Percentiles rank a stretch among this genome's conserved stretches.
Conservation (phyloP, 2,888 invertebrate genomes). For the Drosophila cracens region DNA sequence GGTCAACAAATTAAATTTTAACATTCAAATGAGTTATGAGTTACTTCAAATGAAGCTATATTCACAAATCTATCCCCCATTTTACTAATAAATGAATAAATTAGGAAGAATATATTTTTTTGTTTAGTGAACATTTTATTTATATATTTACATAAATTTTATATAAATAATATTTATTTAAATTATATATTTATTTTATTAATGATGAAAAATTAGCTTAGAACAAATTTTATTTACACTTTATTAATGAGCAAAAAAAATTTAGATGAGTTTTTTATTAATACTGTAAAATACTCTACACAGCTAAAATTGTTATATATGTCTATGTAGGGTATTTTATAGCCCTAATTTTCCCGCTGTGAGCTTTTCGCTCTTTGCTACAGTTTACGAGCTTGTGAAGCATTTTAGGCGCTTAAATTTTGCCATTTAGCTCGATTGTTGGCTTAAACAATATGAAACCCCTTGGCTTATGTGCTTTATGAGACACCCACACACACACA, state of each 20-base stretch:
- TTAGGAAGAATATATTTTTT: no score
- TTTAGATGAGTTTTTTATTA: no score
- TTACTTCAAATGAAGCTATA: background rate
- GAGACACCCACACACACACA: background rate
- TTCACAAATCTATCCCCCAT: no score
- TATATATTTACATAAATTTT: no score
- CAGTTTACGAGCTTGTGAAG: background rate
- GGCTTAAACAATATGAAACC: slow-evolving; percentile 21
- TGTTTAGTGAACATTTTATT: no score
- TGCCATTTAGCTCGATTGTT: background rate
- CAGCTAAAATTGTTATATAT: background rate
- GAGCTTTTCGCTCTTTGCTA: background rate
- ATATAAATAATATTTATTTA: no score
- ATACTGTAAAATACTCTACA: no score
- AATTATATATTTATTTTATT: no score
- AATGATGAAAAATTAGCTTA: no score
- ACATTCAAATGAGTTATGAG: background rate
- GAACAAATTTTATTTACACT: no score
- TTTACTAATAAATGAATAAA: no score
- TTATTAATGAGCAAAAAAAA: no score
- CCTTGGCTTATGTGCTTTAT: slow-evolving; percentile 12
- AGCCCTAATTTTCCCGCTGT: background rate
- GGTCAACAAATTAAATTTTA: background rate
- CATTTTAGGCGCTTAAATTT: slow-evolving; percentile 8
- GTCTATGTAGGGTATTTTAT: background rate